A percentile compares a stretch with the other conserved stretches of the same genome.
These are phyloP conservation scores for Elephas maximus DNA, from an alignment of 2,113 vertebrate genomes.

Conservation along the genomic window DNA sequence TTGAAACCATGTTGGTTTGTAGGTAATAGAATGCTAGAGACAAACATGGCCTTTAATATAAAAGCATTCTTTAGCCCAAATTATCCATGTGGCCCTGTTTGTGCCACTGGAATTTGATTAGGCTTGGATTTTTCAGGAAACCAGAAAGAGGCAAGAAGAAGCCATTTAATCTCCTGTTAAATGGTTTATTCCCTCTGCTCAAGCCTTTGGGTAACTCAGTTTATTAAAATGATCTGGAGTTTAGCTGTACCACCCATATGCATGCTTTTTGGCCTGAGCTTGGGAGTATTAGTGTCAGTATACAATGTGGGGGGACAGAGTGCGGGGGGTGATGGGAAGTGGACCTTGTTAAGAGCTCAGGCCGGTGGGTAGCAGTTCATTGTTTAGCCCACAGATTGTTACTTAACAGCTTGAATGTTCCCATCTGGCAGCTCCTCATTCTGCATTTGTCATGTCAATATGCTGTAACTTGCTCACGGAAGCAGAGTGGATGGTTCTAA, in stretches of 20 bases:
- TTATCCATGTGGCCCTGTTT: constrained; percentile 63
- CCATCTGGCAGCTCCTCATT: constrained; percentile 66
- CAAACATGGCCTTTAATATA: constrained; percentile 81
- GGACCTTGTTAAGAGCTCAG: constrained; percentile 65
- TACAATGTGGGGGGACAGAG: background rate
- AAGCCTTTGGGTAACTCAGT: constrained; percentile 70
- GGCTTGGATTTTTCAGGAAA: constrained; percentile 87
- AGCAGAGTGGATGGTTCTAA: constrained; percentile 37
- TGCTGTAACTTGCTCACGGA: background rate
- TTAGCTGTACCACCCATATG: constrained; percentile 9
- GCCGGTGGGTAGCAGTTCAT: constrained; percentile 59
- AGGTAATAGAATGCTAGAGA: constrained; percentile 85
- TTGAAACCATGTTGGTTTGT: constrained; percentile 88
- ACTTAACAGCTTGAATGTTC: constrained; percentile 64
- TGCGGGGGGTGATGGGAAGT: background rate
- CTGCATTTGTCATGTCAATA: constrained; percentile 15
- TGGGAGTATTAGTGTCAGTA: constrained; percentile 69
- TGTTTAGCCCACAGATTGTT: constrained; percentile 66
- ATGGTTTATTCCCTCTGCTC: constrained; percentile 73
- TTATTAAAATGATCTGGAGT: constrained; percentile 84
- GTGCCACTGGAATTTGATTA: constrained; percentile 82
- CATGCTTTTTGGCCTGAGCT: background rate
- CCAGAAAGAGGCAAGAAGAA: constrained; percentile 82
- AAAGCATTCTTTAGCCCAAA: constrained; percentile 78
- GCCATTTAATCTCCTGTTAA: constrained; percentile 80